Percentiles rank a stretch among this genome's conserved stretches.
phyloP scores from a whole-genome alignment of 1,140 invertebrate species.

The Drosophila nebulosa region DNA sequence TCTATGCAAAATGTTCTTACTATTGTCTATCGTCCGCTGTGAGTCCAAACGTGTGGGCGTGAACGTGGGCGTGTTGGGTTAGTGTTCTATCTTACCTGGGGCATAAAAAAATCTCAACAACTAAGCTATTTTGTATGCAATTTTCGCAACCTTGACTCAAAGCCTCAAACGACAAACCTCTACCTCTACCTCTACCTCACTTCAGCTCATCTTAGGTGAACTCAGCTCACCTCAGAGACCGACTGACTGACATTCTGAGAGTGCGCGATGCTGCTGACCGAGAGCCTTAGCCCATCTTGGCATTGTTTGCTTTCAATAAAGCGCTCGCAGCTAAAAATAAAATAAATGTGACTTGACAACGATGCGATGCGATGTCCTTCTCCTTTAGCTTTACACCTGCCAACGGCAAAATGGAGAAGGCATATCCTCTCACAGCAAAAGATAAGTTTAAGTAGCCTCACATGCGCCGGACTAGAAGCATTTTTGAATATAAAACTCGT shows the following conservation, averaged over 20 bases:
- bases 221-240: too few relatives aligned
- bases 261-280: neutral
- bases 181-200: too few relatives aligned
- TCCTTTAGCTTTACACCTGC: neutral
- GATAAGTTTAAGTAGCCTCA: neutral
- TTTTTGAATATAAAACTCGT: neutral
- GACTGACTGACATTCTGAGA: too few relatives aligned
- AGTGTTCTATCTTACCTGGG: constrained; percentile 1
- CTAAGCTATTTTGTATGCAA: constrained; percentile 23
- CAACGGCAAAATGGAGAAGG: neutral
- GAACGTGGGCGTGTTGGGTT: neutral
- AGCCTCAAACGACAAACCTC: constrained; percentile 4
- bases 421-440: neutral
- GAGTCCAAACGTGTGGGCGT: neutral
- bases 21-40: too few relatives aligned
- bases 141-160: constrained; percentile 19
- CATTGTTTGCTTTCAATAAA: neutral
- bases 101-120: constrained; percentile 12
- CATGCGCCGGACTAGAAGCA: too few relatives aligned
- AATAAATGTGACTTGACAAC: neutral
- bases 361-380: neutral
- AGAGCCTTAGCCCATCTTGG: neutral
- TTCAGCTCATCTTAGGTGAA: too few relatives aligned
- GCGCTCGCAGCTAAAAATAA: neutral
- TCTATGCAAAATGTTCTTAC: too few relatives aligned